Conservation (phyloP, 2,797 vertebrate genomes). For the Acipenser oxyrinchus region DNA sequence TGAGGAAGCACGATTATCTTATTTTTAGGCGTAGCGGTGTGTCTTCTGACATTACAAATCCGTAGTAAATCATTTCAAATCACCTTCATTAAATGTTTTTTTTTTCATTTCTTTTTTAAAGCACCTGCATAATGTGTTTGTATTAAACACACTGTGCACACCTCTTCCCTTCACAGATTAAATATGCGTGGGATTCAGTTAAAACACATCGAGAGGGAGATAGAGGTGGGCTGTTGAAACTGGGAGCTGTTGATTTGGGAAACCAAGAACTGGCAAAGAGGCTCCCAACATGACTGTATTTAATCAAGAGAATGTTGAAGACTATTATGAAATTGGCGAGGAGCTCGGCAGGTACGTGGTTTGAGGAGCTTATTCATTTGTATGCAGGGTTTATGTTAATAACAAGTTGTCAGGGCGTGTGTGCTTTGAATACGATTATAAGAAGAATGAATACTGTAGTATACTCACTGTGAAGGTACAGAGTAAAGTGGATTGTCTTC, state of each 20-base stretch:
- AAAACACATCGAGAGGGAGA: conserved; percentile 37
- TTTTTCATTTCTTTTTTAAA: background rate
- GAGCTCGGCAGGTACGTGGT: conserved; percentile 83
- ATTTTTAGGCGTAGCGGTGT: background rate
- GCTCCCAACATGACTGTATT: conserved; percentile 77
- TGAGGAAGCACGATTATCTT: background rate
- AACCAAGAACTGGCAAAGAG: conserved; percentile 41
- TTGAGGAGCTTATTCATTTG: conserved; percentile 18
- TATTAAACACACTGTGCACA: background rate
- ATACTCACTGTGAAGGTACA: background rate
- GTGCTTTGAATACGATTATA: conserved; percentile 25
- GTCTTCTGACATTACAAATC: too few relatives aligned
- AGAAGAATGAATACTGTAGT: conserved; percentile 8
- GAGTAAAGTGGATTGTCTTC: background rate
- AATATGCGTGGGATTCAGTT: conserved; percentile 34
- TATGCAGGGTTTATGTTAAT: conserved; percentile 17
- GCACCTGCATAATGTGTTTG: background rate
- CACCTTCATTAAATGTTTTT: too few relatives aligned
- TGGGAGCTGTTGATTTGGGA: conserved; percentile 48
- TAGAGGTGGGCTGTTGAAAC: conserved; percentile 31
- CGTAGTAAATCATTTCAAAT: too few relatives aligned
- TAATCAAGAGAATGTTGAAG: conserved; percentile 84
- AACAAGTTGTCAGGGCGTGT: conserved; percentile 12
- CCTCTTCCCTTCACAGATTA: conserved; percentile 14
- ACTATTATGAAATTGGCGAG: conserved; percentile 80